Percentiles rank a stretch among this genome's conserved stretches.
These are phyloP conservation scores for Saxidomus purpurata DNA, from an alignment of 1,140 invertebrate species.

Conservation along the genomic window DNA sequence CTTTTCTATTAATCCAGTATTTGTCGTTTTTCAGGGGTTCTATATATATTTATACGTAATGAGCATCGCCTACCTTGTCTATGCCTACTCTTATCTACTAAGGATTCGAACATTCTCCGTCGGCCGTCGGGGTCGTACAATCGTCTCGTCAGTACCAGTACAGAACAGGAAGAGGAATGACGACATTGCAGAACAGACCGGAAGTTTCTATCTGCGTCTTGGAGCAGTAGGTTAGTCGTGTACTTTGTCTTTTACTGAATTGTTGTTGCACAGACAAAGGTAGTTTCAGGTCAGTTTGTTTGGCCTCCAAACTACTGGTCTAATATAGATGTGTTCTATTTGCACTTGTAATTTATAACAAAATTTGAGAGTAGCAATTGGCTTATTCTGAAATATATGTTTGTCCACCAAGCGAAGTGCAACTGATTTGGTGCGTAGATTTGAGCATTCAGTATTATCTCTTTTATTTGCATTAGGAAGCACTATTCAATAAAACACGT, in stretches of 20 bases:
- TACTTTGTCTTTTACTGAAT: neutral
- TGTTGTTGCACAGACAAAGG: neutral
- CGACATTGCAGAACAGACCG: conserved; percentile 85
- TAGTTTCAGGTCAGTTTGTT: too few relatives aligned
- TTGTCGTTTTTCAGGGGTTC: conserved; percentile 91
- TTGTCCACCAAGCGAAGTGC: too few relatives aligned
- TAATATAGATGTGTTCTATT: too few relatives aligned
- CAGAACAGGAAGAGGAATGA: conserved; percentile 51
- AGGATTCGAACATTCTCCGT: conserved; percentile 49
- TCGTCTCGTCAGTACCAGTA: conserved; percentile 45
- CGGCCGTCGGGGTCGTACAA: conserved; percentile 43
- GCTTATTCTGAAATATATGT: too few relatives aligned
- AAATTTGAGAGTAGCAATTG: too few relatives aligned
- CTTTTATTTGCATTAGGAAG: too few relatives aligned
- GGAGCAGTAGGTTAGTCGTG: conserved; percentile 95
- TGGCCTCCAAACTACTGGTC: too few relatives aligned
- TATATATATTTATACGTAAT: conserved; percentile 98
- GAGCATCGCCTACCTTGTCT: conserved; percentile 97
- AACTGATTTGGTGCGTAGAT: too few relatives aligned
- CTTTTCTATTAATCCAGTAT: too few relatives aligned
- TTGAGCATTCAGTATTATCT: too few relatives aligned
- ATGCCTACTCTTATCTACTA: conserved; percentile 98
- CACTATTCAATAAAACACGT: too few relatives aligned
- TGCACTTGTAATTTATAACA: too few relatives aligned
- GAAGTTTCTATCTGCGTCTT: conserved; percentile 98